A percentile compares a stretch with the other conserved stretches of the same genome.
Conservation (phyloP, 2,888 invertebrate genomes). For the Drosophila prostipennis region DNA sequence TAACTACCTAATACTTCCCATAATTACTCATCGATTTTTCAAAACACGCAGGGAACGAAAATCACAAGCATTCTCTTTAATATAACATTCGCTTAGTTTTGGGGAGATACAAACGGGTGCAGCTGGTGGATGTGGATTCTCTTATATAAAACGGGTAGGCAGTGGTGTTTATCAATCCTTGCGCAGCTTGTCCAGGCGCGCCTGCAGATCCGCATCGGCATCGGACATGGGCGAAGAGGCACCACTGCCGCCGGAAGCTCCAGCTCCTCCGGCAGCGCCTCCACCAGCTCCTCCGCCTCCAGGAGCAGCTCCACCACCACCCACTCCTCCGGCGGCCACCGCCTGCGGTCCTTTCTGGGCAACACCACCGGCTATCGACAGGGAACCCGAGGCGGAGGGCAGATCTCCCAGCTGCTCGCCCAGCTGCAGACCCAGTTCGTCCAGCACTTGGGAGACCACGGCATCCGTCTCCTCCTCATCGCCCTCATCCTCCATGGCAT, state of each 20-base stretch:
- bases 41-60: conserved; percentile 11
- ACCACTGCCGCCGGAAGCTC: conserved; percentile 83
- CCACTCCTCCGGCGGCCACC: conserved; percentile 83
- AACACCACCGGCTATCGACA: conserved; percentile 86
- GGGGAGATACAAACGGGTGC: conserved; percentile 34
- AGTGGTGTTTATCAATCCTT: conserved; percentile 57
- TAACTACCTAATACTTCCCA: not conserved
- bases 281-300: conserved; percentile 83
- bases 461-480: conserved; percentile 99
- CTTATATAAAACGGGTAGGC: conserved; percentile 41
- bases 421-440: conserved; percentile 98
- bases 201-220: conserved; percentile 98
- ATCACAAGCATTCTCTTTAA: conserved; percentile 30
- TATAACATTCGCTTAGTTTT: conserved; percentile 49
- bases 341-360: conserved; percentile 87
- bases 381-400: conserved; percentile 87
- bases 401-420: conserved; percentile 96
- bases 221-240: conserved; percentile 87
- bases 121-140: not conserved
- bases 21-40: conserved; percentile 42
- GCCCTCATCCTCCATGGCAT: conserved; percentile 99
- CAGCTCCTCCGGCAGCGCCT: conserved; percentile 81
- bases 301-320: conserved; percentile 83
- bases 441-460: conserved; percentile 97
- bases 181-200: conserved; percentile 96